A percentile compares a stretch with the other conserved stretches of the same genome.
Evolutionary conservation across 2,113 vertebrate species (phyloP).

Genomic region (Centropus bengalensis): DNA sequence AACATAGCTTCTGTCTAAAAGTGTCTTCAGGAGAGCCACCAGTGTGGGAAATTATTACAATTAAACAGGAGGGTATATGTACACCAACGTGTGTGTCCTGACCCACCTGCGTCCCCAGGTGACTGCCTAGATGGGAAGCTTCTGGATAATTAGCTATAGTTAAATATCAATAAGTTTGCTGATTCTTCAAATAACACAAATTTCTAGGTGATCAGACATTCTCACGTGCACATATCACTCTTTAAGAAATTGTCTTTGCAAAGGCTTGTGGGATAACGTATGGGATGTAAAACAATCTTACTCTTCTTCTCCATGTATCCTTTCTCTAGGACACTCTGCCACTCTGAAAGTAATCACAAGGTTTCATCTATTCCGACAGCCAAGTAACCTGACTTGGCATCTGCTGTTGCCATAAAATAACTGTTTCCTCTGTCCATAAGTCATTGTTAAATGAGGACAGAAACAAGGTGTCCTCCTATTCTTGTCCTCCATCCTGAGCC

Average conservation of each 20-base stretch:
- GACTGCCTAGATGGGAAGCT: background rate
- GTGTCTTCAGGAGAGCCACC: background rate
- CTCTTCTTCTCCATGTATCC: background rate
- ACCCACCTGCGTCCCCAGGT: background rate
- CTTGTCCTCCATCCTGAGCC: background rate
- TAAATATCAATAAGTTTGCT: background rate
- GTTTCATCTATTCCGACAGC: background rate
- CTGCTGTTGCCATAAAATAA: conserved; percentile 3
- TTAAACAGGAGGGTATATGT: background rate
- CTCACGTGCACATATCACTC: background rate
- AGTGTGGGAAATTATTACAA: background rate
- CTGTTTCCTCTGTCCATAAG: background rate
- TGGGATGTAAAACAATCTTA: background rate
- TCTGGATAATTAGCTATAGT: background rate
- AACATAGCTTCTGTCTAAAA: background rate
- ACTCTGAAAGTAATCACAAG: background rate
- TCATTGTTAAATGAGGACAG: background rate
- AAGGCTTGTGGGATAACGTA: background rate
- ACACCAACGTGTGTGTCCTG: background rate
- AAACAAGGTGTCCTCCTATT: conserved; percentile 13
- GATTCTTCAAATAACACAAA: background rate
- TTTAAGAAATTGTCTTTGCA: background rate
- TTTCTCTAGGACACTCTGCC: background rate
- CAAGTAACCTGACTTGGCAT: background rate
- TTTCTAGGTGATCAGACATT: background rate